Base-by-base conservation (phyloP, 2,888 invertebrate species). In the Hedychridium roseum region DNA sequence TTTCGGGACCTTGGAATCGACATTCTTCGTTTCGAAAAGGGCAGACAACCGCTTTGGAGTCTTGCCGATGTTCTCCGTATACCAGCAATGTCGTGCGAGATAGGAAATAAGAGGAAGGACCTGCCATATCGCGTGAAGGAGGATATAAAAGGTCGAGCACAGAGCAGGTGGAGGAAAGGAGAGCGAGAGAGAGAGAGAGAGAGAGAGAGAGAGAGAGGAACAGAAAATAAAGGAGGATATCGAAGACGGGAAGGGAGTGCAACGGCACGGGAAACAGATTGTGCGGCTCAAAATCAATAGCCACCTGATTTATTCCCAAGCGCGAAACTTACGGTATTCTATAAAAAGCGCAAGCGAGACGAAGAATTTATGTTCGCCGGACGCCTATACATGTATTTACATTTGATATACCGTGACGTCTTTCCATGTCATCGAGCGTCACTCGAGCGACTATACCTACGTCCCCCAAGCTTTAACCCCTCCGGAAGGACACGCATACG, bases 221-320 rank as follows among this genome's bases (percentile, higher is more conserved):
- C 14, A 30, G 15, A 6, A 12, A 11, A 18, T 6, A 14, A 21
- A 9, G 2, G 23, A 16, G 9, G 34, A 21, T 14, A 38, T 30
- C 27, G 15, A 17, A 18, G 16, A 16, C 39, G 16, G 48, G 43
- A 43, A 46, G 23, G 32, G 40, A 38, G 31, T n/a, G 44, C 34
- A 45, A 31, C 40, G 37, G 23, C 31, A 31, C 49, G 48, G 42
- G 58, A 54, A 59, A 58, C 58, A 64, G 65, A 65, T 66, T 66
- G 65, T 56, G 56, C 49, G 48, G 66, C 53, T 57, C 61, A 60
- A 67, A 60, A 66, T 67, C 67, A 66, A 67, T 67, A 67, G 58
- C 46, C 58, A 51, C 55, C 60, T 63, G 64, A 64, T 67, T 66
- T 67, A 66, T 64, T 64, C 60, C 60, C 60, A 49, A 57, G 59